These are phyloP conservation scores for Octopus bimaculoides DNA, from an alignment of 1,140 invertebrate species.

Conservation along the genomic window DNA sequence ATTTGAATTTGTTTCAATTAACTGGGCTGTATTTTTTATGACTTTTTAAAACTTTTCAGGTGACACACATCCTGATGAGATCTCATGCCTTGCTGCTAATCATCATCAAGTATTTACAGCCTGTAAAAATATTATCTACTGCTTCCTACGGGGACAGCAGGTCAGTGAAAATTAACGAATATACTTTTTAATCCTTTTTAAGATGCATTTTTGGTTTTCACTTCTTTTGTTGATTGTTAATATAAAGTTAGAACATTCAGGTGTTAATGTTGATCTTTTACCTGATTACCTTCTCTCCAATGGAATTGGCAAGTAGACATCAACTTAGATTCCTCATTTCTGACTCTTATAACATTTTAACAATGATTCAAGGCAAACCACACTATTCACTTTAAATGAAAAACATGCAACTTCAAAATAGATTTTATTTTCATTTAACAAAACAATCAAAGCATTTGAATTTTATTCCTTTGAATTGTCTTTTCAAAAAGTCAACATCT, in stretches of 20 bases:
- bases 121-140: conserved; percentile 72
- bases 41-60: conserved; percentile 32
- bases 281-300: too few species aligned
- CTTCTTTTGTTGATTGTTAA: not conserved
- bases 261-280: too few species aligned
- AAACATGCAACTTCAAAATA: too few species aligned
- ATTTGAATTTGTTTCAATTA: not conserved
- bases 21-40: not conserved
- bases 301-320: too few species aligned
- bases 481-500: too few species aligned
- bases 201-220: not conserved
- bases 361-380: too few species aligned
- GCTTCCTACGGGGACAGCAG: conserved; percentile 84
- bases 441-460: too few species aligned
- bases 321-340: too few species aligned
- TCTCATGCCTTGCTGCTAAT: conserved; percentile 79
- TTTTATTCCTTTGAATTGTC: too few species aligned
- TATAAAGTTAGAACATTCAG: not conserved
- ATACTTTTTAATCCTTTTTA: not conserved
- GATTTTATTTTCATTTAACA: too few species aligned
- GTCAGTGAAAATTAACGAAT: conserved; percentile 33
- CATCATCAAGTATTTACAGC: conserved; percentile 80
- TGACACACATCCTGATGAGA: conserved; percentile 73
- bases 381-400: too few species aligned
- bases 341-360: too few species aligned